Evolutionary conservation across 2,113 vertebrate genomes (phyloP).

Genomic region (Alligator sinensis): DNA sequence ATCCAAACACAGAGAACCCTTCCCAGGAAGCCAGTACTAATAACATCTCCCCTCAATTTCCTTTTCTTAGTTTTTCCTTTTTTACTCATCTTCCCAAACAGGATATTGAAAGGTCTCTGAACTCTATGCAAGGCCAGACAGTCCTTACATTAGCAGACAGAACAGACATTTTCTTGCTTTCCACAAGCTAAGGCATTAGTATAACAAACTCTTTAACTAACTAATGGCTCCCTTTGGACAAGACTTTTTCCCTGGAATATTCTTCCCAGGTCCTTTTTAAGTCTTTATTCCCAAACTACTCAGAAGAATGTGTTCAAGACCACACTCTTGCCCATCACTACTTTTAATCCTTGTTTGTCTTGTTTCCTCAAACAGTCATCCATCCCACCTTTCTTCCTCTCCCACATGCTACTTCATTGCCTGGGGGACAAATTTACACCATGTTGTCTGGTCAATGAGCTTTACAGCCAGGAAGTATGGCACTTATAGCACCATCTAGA

Average conservation of each 20-base stretch:
- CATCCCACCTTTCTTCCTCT: background rate
- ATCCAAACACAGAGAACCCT: background rate
- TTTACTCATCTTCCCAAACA: constrained; percentile 14
- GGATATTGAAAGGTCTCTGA: constrained; percentile 50
- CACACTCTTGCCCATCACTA: background rate
- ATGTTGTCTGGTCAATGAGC: background rate
- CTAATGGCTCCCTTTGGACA: background rate
- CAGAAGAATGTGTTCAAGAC: background rate
- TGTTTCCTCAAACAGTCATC: background rate
- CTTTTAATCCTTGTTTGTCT: background rate
- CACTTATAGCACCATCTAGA: background rate
- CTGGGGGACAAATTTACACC: background rate
- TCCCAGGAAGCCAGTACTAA: constrained; percentile 31
- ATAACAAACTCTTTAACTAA: background rate
- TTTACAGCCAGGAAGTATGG: background rate
- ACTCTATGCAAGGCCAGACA: background rate
- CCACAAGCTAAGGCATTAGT: background rate
- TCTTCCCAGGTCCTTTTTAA: background rate
- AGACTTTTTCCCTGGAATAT: background rate
- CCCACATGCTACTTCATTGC: background rate
- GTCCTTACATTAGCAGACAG: background rate
- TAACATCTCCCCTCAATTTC: constrained; percentile 37
- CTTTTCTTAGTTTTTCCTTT: constrained; percentile 1
- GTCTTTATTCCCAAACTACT: background rate
- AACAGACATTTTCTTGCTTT: constrained; percentile 6